phyloP scores from a whole-genome alignment of 2,797 vertebrate genomes.

The Squalus acanthias region DNA sequence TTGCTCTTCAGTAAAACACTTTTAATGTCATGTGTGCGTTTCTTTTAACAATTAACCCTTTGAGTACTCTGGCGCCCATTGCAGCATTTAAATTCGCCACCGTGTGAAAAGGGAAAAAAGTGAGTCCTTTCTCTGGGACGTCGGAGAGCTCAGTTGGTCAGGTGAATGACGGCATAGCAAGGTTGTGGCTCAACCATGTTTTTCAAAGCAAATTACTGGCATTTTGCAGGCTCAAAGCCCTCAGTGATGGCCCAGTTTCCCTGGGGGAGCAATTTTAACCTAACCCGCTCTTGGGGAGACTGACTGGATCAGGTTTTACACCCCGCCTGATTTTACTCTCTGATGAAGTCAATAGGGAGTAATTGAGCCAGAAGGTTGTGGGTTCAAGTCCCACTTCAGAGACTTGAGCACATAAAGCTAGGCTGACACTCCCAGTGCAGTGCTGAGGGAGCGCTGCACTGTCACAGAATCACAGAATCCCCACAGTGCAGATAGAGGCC shows the following conservation, averaged over 20 bases:
- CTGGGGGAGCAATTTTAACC: too few relatives aligned
- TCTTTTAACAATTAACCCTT: slow-evolving; percentile 19
- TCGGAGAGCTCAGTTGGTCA: background rate
- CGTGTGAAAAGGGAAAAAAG: background rate
- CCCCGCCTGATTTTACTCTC: background rate
- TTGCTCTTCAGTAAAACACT: slow-evolving; percentile 37
- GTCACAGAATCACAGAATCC: too few relatives aligned
- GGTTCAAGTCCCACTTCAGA: too few relatives aligned
- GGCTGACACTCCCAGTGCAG: too few relatives aligned
- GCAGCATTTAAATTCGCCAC: background rate
- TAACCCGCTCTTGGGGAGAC: too few relatives aligned
- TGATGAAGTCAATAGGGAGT: background rate
- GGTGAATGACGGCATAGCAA: background rate
- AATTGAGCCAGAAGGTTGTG: too few relatives aligned
- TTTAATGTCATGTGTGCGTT: slow-evolving; percentile 31
- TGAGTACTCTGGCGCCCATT: background rate
- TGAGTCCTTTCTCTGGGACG: background rate
- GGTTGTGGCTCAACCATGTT: background rate
- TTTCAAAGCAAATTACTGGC: background rate
- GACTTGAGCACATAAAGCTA: too few relatives aligned
- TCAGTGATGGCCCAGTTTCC: background rate
- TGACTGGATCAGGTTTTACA: too few relatives aligned
- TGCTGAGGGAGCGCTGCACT: too few relatives aligned
- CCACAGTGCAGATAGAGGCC: too few relatives aligned
- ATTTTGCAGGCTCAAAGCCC: background rate